Evolutionary conservation across 2,888 invertebrate genomes (phyloP), one percentile per base, ranked within the genome.

Genomic region (Leptopilina syphax): DNA sequence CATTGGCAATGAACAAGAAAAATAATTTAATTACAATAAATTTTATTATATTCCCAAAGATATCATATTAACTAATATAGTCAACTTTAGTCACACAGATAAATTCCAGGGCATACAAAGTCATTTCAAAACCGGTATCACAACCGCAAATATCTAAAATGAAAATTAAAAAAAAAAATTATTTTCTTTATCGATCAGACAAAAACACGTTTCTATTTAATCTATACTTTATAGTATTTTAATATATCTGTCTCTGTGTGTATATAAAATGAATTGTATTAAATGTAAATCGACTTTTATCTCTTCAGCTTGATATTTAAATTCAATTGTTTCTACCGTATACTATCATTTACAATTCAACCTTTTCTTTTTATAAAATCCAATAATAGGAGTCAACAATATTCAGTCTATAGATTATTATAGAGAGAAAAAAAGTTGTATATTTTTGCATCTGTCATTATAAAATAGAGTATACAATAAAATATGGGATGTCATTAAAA

Each of bases 111-210:
- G 6, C 57, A 57, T 57, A 73, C 3, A 34, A 34, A 34, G 34
- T 34, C 34, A 34, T 34, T 34, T 4, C 2, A 34, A 73, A 73
- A 73, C 73, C 73, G 73, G 73, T 73, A 34, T 34, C 57, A 57
- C 57, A n/a, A 54, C 3, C n/a, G 34, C 34, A 34, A 9, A 27
- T 73, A 5, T n/a, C 3, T 13, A 27, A 73, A 73, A 34, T 57
- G n/a, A 34, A 34, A 34, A 34, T 57, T 34, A 1, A n/a, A 13
- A 41, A 27, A 6, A 13, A 12, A 34, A 7, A 44, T 44, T 44
- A 3, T 44, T 73, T 73, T 73, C 9, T 57, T 6, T 24, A 54
- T 34, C 34, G 57, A 57, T 57, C 34, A 65, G 12, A 41, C 10
- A 10, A 24, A 65, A 65, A 50, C 9, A 24, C 70, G 50, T 68